Evolutionary conservation across 2,113 vertebrate species (phyloP).

Genomic region (Glaucomys volans): DNA sequence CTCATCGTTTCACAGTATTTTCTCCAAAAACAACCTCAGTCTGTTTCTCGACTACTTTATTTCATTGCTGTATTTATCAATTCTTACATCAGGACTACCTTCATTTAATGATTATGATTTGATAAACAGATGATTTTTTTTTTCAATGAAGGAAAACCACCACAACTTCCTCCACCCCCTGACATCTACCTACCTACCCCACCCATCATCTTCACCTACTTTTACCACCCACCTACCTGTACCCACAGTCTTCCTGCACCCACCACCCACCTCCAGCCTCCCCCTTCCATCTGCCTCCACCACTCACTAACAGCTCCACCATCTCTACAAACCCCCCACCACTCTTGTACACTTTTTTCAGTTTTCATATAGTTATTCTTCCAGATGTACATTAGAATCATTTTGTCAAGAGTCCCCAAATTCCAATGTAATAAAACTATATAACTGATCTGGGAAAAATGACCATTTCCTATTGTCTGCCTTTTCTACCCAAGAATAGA

Average conservation of each 20-base stretch:
- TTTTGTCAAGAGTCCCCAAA: slow-evolving; percentile 22
- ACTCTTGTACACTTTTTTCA: neutral
- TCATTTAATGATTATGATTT: neutral
- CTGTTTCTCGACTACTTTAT: neutral
- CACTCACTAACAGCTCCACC: neutral
- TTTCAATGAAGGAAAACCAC: slow-evolving; percentile 1
- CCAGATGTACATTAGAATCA: neutral
- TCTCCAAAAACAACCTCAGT: slow-evolving; percentile 3
- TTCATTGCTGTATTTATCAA: neutral
- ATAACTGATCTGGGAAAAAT: slow-evolving; percentile 2
- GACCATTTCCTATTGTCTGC: neutral
- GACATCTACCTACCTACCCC: neutral
- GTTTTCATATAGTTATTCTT: slow-evolving; percentile 14
- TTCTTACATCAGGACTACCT: neutral
- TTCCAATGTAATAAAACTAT: slow-evolving; percentile 11
- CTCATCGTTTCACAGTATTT: neutral
- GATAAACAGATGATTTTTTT: slow-evolving; percentile 46
- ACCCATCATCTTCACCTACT: no score
- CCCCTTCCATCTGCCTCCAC: neutral
- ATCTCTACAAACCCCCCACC: no score
- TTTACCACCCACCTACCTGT: neutral
- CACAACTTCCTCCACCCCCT: neutral
- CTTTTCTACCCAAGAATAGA: neutral
- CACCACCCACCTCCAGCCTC: neutral
- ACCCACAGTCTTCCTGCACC: neutral